Conservation (phyloP, 2,113 vertebrate genomes). For the Rhea americana region DNA sequence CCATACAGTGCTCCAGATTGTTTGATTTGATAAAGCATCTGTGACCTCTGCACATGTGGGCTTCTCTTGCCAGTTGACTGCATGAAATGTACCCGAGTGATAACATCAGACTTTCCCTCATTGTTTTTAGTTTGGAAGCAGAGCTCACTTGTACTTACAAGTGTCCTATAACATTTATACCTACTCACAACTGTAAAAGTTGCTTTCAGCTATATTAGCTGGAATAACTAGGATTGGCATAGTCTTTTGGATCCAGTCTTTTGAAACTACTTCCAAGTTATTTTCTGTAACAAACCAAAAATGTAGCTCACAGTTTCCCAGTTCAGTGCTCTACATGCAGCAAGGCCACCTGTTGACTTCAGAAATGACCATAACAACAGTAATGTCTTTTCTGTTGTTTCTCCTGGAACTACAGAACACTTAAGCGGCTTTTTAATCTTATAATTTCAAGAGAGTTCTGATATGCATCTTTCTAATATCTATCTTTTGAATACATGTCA, state of each 20-base stretch:
- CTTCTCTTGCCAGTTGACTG: not conserved
- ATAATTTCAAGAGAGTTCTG: not conserved
- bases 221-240: not conserved
- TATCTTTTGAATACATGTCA: not conserved
- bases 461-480: not conserved
- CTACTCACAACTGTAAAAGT: not conserved
- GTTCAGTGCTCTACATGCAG: not conserved
- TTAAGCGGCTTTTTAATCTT: not conserved
- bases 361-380: not conserved
- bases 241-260: not conserved
- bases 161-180: not conserved
- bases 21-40: constrained; percentile 5
- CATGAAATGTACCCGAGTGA: not conserved
- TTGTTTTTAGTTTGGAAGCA: not conserved
- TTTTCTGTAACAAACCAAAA: constrained; percentile 20
- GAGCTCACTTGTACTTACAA: not conserved
- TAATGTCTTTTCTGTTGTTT: not conserved
- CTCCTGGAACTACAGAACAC: not conserved
- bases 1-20: not conserved
- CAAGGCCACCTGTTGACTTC: constrained; percentile 14
- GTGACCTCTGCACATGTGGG: not conserved
- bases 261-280: not conserved
- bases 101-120: not conserved
- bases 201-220: not conserved
- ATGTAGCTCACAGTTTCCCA: not conserved